Evolutionary conservation across 2,888 invertebrate genomes (phyloP), one percentile per base, ranked within the genome.

Genomic region (Acleris sparsana): DNA sequence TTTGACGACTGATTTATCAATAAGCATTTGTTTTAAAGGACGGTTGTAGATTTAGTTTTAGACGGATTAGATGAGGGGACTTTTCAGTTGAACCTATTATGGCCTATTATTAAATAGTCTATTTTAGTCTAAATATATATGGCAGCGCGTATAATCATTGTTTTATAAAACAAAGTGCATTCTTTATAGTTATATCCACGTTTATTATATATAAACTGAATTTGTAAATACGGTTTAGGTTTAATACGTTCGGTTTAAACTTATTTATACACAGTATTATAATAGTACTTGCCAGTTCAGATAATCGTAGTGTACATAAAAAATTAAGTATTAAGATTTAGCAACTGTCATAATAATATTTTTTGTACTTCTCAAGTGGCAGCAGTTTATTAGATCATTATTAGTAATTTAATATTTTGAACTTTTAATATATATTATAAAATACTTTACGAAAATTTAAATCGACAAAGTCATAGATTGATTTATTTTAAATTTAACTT

Each of bases 241-340:
- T 78, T 74, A 75, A 72, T 76, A 74, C 71, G 72, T 80, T 80
- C 78, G 72, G 77, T 85, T 81, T 72, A 76, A 77, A 71, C 71
- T 87, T 80, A 86, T 87, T 88, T 87, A 86, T 85, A 86, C 86
- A 84, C 92, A 92, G 92, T 91, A 91, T 92, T 91, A 89, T 80
- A 73, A 75, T 83, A 85, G 84, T 84, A 87, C 90, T 91, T 92
- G 92, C 92, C 92, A 89, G 87, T 87, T 85, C 80, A 78, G 76
- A 71, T 81, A 76, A 76, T 76, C 73, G 85, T 84, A 81, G 80
- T 77, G 67, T 88, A 87, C 88, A 88, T 66, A 65, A 33, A 55
- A 52, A 52, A 44, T 29, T 66, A 62, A 53, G 22, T 61, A 51
- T 57, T 66, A 66, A 71, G 72, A 73, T 75, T 78, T 75, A 76